Evolutionary conservation across 2,888 invertebrate species (phyloP).

Genomic region (Cosmia trapezina): DNA sequence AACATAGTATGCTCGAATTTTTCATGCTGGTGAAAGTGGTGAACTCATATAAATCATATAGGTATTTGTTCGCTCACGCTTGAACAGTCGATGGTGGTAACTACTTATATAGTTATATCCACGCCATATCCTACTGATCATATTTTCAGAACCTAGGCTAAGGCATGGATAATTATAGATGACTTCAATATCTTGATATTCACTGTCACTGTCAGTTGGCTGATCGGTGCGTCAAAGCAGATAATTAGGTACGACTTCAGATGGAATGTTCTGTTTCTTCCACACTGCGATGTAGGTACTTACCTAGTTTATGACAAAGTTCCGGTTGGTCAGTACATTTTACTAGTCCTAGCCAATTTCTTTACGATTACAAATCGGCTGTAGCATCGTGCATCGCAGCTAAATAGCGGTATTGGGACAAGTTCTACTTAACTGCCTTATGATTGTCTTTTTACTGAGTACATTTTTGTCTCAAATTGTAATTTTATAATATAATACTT

Average conservation of each 20-base stretch:
- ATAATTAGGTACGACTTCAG: background rate
- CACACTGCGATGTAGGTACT: background rate
- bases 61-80: background rate
- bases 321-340: background rate
- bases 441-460: no score
- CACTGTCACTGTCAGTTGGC: background rate
- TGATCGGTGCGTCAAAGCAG: constrained; percentile 2
- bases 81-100: background rate
- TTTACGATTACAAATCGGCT: background rate
- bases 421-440: background rate
- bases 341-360: background rate
- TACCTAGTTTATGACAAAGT: background rate
- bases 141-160: background rate
- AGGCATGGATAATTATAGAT: background rate
- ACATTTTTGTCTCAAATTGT: no score
- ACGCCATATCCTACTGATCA: no score
- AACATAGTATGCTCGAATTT: background rate
- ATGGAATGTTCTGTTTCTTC: constrained; percentile 8
- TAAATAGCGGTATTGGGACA: background rate
- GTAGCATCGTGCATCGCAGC: background rate
- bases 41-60: background rate
- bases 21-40: no score
- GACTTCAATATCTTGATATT: constrained; percentile 18
- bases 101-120: no score
- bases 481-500: no score